Conservation (phyloP, 2,113 vertebrate genomes). For the Vimba vimba region DNA sequence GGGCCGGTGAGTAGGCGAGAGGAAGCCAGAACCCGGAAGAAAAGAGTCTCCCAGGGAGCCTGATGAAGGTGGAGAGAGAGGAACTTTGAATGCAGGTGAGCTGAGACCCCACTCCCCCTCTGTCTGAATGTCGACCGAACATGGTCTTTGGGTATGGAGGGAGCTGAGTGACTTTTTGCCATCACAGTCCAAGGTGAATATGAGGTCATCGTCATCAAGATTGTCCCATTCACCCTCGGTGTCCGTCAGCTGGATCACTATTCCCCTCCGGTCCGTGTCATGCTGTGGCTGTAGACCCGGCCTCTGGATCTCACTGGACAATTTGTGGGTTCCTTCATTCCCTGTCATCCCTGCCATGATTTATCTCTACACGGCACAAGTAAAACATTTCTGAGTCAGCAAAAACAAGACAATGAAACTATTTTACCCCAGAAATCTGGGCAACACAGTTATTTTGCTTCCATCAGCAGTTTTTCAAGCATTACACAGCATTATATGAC, state of each 20-base stretch:
- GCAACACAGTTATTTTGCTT: slow-evolving; percentile 40
- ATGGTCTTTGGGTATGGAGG: slow-evolving; percentile 62
- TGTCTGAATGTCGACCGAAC: slow-evolving; percentile 42
- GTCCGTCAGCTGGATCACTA: slow-evolving; percentile 77
- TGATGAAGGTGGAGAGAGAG: slow-evolving; percentile 68
- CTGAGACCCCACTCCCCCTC: slow-evolving; percentile 56
- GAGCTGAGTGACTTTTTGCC: slow-evolving; percentile 65
- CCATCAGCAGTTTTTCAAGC: slow-evolving; percentile 35
- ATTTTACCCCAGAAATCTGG: slow-evolving; percentile 49
- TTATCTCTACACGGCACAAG: slow-evolving; percentile 67
- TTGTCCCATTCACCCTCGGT: slow-evolving; percentile 73
- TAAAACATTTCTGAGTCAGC: slow-evolving; percentile 58
- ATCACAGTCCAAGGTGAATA: slow-evolving; percentile 71
- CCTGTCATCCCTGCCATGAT: slow-evolving; percentile 75
- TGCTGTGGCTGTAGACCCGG: background rate
- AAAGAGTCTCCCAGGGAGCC: slow-evolving; percentile 74
- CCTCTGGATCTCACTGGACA: slow-evolving; percentile 44
- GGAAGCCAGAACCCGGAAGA: slow-evolving; percentile 64
- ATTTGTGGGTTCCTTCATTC: slow-evolving; percentile 43
- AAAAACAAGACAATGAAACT: slow-evolving; percentile 50
- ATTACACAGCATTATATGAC: background rate
- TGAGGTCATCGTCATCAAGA: slow-evolving; percentile 70
- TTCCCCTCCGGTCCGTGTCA: slow-evolving; percentile 61
- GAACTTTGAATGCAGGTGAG: slow-evolving; percentile 65
- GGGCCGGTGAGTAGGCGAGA: slow-evolving; percentile 70